Evolutionary conservation across 1,140 invertebrate genomes (phyloP), one percentile per base, ranked within the genome.

Genomic region (Antheraea pernyi): DNA sequence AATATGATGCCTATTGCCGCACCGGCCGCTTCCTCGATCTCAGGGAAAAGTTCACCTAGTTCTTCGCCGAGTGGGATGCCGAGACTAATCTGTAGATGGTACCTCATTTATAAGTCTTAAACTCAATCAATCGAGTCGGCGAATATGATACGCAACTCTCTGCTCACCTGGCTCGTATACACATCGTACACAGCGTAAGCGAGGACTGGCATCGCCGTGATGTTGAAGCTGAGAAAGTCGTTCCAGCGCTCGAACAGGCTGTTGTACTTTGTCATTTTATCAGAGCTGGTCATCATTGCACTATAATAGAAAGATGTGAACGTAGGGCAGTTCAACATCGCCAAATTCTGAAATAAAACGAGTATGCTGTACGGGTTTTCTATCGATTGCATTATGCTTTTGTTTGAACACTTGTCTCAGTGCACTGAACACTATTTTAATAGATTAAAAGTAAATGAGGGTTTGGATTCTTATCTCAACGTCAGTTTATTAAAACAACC

Each of bases 281-380:
- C 46, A 1, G 62, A 13, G n/a, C 37, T 59, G 10, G 19, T 36
- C 13, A 10, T 10, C 0, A 68, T 9, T 8, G 9, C 10, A 30
- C 19, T 36, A 1, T 19, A 19, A 19, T 65, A 69, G 19, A 36
- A 19, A 4, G 53, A 39, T 0, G 68, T 22, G 42, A 77, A 66
- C 10, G 61, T 42, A 0, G 75, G 75, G 36, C 75, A 77, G 68
- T 74, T 77, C 7, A 64, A 0, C 4, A 37, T 59, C 0, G 72
- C 68, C 0, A 74, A 22, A 58, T 77, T 77, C 75, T 77, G 72
- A 7, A 74, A 74, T 39, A 9, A 13, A 13, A 53, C 16, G 46
- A 53, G 46, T 53, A 16, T 16, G 0, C 0, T 53, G 4, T 8
- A 42, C 7, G 7, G 39, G 39, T 42, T 42, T 9, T 42, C 11